These are phyloP conservation scores for Rhorus exstirpatorius DNA, from an alignment of 2,888 invertebrate genomes.

Conservation along the genomic window DNA sequence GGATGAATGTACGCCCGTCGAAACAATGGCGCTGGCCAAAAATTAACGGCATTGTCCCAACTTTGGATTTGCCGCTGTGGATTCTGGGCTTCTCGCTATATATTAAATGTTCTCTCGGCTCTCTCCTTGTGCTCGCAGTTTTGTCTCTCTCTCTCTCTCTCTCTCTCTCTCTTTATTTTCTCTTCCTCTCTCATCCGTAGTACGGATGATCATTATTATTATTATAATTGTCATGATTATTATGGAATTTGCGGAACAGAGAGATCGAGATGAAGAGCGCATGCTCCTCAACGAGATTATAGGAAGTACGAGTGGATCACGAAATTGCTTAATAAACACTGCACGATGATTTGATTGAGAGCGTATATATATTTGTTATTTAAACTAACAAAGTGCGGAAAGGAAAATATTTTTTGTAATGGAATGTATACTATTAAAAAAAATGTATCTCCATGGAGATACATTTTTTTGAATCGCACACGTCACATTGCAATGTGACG, in stretches of 20 bases:
- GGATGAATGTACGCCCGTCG: conserved; percentile 82
- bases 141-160: conserved; percentile 24
- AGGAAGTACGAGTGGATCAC: conserved; percentile 19
- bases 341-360: conserved; percentile 60
- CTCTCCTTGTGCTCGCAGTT: conserved; percentile 20
- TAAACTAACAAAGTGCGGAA: conserved; percentile 23
- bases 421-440: not conserved
- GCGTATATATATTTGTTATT: conserved; percentile 13
- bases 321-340: conserved; percentile 62
- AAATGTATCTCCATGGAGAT: not conserved
- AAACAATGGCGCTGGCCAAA: conserved; percentile 85
- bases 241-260: conserved; percentile 52
- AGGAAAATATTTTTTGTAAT: conserved; percentile 14
- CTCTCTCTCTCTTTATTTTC: not conserved
- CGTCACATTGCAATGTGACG: too few species aligned
- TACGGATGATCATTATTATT: conserved; percentile 68
- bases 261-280: conserved; percentile 36
- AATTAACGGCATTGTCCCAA: conserved; percentile 86
- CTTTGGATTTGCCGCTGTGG: conserved; percentile 78
- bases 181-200: conserved; percentile 24
- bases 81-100: conserved; percentile 54
- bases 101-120: conserved; percentile 37
- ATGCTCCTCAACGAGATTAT: conserved; percentile 37
- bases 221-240: conserved; percentile 54
- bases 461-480: too few species aligned